phyloP scores from a whole-genome alignment of 2,797 vertebrate genomes.

The Phrynocephalus guinanensis region DNA sequence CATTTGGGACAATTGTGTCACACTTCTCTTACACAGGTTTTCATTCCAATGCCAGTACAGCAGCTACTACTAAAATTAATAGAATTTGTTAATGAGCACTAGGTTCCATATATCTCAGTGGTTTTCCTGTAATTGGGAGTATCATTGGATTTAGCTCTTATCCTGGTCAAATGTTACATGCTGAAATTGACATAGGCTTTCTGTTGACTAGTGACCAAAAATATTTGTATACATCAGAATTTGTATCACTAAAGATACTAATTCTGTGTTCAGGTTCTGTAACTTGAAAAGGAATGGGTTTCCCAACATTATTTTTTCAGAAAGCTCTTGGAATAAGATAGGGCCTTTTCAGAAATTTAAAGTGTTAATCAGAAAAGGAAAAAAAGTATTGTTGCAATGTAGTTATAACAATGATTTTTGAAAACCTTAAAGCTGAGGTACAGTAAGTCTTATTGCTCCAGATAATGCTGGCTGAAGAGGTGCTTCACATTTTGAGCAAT shows the following conservation, averaged over 20 bases:
- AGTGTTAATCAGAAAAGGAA: background rate
- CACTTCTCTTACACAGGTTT: no score
- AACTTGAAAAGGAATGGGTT: background rate
- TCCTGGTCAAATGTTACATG: background rate
- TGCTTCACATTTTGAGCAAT: background rate
- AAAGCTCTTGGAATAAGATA: background rate
- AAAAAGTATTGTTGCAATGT: background rate
- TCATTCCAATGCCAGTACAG: no score
- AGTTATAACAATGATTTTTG: background rate
- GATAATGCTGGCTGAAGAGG: constrained; percentile 3
- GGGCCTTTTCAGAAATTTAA: background rate
- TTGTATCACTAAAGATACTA: background rate
- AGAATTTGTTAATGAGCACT: no score
- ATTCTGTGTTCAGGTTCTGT: background rate
- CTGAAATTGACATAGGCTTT: background rate
- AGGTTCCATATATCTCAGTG: no score
- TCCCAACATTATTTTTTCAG: background rate
- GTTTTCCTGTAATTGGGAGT: no score
- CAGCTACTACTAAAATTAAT: no score
- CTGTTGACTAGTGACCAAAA: background rate
- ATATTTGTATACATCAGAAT: background rate
- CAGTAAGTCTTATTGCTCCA: background rate
- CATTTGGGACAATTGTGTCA: no score
- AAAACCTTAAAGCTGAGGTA: background rate
- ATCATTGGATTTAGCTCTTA: background rate